These are phyloP conservation scores for Neuroterus valhalla DNA, from an alignment of 1,140 invertebrate genomes.

Conservation along the genomic window DNA sequence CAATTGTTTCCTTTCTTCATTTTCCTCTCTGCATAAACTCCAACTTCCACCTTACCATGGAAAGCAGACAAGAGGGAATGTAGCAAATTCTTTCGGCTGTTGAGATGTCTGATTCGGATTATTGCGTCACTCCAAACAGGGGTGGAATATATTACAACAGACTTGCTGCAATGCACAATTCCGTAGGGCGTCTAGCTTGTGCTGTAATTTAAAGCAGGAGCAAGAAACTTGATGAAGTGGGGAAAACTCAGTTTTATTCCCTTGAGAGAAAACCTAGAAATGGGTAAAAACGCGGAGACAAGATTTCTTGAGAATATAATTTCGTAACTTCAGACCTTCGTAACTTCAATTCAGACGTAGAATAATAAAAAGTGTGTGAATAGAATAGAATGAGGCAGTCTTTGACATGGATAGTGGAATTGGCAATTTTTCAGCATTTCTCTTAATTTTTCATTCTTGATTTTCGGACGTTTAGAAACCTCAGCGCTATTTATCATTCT, in stretches of 20 bases:
- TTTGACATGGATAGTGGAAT: not conserved
- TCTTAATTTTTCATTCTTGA: not conserved
- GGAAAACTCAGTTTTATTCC: conserved; percentile 2
- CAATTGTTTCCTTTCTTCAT: not conserved
- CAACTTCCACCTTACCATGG: not conserved
- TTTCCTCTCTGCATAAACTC: not conserved
- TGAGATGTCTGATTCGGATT: conserved; percentile 28
- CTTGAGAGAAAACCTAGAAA: not conserved
- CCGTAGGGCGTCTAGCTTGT: conserved; percentile 19
- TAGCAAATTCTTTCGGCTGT: conserved; percentile 15
- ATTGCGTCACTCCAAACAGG: conserved; percentile 30
- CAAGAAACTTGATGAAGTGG: conserved; percentile 10
- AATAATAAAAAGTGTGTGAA: not conserved
- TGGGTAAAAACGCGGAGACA: not conserved
- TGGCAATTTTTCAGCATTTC: too few species aligned
- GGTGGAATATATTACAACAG: conserved; percentile 22
- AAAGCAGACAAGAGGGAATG: conserved; percentile 1
- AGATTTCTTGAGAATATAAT: not conserved
- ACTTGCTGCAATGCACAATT: conserved; percentile 16
- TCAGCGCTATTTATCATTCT: not conserved
- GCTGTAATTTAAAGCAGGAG: conserved; percentile 7
- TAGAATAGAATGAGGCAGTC: not conserved
- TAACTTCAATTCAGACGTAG: not conserved
- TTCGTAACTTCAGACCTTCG: not conserved
- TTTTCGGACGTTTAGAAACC: not conserved